Evolutionary conservation across 2,113 vertebrate species (phyloP).

Genomic region (Taurulus bubalis): DNA sequence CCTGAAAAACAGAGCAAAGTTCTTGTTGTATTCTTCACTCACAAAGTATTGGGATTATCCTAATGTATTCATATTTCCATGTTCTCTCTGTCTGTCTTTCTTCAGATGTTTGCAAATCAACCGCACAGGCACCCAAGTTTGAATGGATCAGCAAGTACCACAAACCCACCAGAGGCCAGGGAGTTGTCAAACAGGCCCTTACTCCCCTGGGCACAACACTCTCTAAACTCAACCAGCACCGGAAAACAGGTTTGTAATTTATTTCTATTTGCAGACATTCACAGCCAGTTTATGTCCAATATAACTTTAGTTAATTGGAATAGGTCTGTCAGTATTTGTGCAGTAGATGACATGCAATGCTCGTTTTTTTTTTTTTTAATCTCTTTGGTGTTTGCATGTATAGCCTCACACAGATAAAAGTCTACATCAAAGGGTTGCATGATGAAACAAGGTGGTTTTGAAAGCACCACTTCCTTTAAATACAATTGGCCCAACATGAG

Average conservation of each 20-base stretch:
- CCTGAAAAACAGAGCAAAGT: background rate
- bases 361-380: background rate
- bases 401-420: background rate
- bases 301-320: background rate
- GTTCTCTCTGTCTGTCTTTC: slow-evolving; percentile 5
- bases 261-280: background rate
- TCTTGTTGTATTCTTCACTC: background rate
- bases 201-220: slow-evolving; percentile 35
- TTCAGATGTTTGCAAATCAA: slow-evolving; percentile 80
- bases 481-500: background rate
- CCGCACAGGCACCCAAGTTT: slow-evolving; percentile 74
- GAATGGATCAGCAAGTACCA: slow-evolving; percentile 84
- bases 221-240: slow-evolving; percentile 59
- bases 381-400: background rate
- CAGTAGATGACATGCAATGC: background rate
- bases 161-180: slow-evolving; percentile 47
- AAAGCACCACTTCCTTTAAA: slow-evolving; percentile 38
- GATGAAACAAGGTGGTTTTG: slow-evolving; percentile 4
- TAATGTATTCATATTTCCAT: background rate
- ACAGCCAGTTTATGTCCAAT: background rate
- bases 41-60: no score
- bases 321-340: background rate
- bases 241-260: slow-evolving; percentile 71
- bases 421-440: slow-evolving; percentile 4
- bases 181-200: slow-evolving; percentile 46